A percentile compares a stretch with the other conserved stretches of the same genome.
These are phyloP conservation scores for Drosophila virilis DNA, from an alignment of 1,140 invertebrate species.

Conservation along the genomic window DNA sequence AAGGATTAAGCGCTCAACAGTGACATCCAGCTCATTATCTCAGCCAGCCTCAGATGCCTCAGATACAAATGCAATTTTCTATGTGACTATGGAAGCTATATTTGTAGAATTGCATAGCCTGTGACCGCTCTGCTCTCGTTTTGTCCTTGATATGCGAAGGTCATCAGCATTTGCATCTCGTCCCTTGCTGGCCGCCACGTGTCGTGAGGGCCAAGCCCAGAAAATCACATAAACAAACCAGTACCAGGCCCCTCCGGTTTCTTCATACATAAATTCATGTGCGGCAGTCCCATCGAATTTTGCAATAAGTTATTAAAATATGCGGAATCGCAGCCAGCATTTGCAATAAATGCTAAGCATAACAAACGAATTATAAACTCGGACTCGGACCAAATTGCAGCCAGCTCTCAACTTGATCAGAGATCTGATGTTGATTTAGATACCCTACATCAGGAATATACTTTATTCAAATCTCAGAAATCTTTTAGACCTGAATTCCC, in stretches of 20 bases:
- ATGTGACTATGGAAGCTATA: not conserved
- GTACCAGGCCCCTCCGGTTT: slow-evolving; percentile 50
- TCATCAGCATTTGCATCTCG: slow-evolving; percentile 77
- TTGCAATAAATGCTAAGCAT: slow-evolving; percentile 58
- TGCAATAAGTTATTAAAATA: slow-evolving; percentile 80
- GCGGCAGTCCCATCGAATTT: slow-evolving; percentile 44
- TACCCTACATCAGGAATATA: not conserved
- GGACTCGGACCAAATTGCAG: slow-evolving; percentile 22
- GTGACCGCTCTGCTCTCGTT: slow-evolving; percentile 1
- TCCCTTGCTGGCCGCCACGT: slow-evolving; percentile 28
- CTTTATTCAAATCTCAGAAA: too few species aligned
- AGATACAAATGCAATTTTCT: slow-evolving; percentile 72
- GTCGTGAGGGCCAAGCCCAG: slow-evolving; percentile 74
- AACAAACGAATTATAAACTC: slow-evolving; percentile 44
- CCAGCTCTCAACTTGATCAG: too few species aligned
- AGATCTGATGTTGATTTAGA: not conserved
- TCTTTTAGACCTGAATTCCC: too few species aligned
- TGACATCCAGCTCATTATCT: slow-evolving; percentile 43
- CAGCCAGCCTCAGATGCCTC: slow-evolving; percentile 35
- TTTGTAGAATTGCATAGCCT: slow-evolving; percentile 7
- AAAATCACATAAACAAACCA: slow-evolving; percentile 74
- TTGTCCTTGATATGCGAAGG: slow-evolving; percentile 72
- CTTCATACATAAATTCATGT: slow-evolving; percentile 77
- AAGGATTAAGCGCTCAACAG: slow-evolving; percentile 62
- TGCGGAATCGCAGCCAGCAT: slow-evolving; percentile 52